phyloP scores from a whole-genome alignment of 2,113 vertebrate species.

The Macrotis lagotis region DNA sequence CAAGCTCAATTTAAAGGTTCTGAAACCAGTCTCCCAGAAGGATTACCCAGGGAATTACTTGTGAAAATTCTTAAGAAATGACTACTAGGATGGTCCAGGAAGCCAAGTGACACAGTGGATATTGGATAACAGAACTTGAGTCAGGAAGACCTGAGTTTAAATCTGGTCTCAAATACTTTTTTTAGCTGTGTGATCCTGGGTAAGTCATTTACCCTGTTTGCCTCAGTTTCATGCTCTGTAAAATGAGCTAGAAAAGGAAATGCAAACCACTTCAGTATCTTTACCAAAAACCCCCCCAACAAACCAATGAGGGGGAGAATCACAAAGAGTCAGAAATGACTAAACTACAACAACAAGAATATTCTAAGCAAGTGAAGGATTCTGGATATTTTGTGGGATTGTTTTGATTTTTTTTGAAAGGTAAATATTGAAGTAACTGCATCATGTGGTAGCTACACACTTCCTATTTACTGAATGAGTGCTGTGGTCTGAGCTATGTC shows the following conservation, averaged over 20 bases:
- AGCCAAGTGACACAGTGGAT: not conserved
- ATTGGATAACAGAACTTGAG: not conserved
- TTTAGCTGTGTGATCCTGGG: too few species aligned
- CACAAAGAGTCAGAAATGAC: not conserved
- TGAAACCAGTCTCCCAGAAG: conserved; percentile 18
- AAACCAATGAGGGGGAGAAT: not conserved
- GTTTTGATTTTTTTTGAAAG: not conserved
- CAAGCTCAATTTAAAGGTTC: conserved; percentile 13
- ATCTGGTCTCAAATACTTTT: not conserved
- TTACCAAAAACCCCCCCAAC: too few species aligned
- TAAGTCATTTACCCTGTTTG: too few species aligned
- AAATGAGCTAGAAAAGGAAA: too few species aligned
- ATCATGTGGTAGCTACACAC: not conserved
- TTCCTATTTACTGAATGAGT: not conserved
- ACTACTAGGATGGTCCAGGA: not conserved
- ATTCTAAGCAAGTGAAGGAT: not conserved
- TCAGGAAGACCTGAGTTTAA: not conserved
- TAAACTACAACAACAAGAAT: not conserved
- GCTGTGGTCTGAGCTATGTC: conserved; percentile 41
- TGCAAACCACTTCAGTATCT: too few species aligned
- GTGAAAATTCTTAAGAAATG: not conserved
- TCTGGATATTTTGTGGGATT: not conserved
- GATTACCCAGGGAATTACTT: not conserved
- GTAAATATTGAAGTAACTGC: not conserved
- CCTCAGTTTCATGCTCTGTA: too few species aligned